Evolutionary conservation across 2,113 vertebrate species (phyloP).

Genomic region (Sturnus vulgaris): DNA sequence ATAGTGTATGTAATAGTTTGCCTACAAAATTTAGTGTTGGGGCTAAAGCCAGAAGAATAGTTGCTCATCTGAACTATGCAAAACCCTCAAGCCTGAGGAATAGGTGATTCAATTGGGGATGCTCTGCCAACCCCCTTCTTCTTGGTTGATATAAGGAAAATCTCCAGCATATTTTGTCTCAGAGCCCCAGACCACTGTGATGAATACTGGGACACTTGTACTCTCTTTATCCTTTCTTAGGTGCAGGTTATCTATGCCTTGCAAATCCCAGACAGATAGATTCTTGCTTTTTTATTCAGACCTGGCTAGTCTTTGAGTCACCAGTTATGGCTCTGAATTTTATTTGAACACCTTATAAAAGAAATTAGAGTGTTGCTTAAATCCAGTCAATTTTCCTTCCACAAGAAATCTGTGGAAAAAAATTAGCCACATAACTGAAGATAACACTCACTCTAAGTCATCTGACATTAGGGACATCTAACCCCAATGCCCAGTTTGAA

Average conservation of each 20-base stretch:
- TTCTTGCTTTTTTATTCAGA: neutral
- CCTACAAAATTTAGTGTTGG: neutral
- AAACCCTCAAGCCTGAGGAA: neutral
- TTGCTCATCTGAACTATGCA: neutral
- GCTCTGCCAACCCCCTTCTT: neutral
- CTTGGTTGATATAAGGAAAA: neutral
- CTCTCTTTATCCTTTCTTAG: neutral
- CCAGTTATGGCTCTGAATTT: neutral
- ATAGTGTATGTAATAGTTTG: neutral
- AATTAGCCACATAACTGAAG: neutral
- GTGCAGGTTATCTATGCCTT: neutral
- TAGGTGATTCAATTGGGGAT: neutral
- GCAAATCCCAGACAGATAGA: neutral
- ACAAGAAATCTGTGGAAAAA: rapidly evolving
- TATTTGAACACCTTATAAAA: neutral
- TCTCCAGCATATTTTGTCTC: neutral
- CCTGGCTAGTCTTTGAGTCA: neutral
- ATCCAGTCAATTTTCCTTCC: neutral
- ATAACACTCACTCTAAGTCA: neutral
- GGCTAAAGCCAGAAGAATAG: neutral
- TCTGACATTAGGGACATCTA: too few relatives aligned
- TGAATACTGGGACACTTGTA: neutral
- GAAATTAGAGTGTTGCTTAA: neutral
- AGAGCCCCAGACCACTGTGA: neutral
- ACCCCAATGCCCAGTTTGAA: neutral